Conservation (phyloP, 2,888 invertebrate genomes). For the Lissonota sp. region DNA sequence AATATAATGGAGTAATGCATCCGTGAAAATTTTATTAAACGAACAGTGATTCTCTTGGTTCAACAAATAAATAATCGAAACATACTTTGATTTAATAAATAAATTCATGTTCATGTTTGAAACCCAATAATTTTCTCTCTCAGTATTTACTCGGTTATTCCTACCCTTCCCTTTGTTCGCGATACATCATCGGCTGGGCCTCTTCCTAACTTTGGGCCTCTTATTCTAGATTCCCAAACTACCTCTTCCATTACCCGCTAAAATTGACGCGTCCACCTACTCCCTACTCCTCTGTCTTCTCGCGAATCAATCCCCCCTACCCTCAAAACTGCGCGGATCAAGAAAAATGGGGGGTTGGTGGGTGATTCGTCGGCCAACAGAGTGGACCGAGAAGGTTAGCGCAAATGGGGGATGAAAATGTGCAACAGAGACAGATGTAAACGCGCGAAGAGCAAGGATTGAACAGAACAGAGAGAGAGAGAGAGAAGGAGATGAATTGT, state of each 20-base stretch:
- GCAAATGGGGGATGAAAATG: slow-evolving; percentile 47
- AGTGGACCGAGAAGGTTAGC: slow-evolving; percentile 1
- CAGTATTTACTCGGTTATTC: not conserved
- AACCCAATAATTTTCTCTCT: no score
- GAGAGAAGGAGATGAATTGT: slow-evolving; percentile 38
- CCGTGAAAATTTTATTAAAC: no score
- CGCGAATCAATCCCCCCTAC: slow-evolving; percentile 62
- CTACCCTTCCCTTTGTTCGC: no score
- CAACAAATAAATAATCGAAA: no score
- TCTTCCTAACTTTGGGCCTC: no score
- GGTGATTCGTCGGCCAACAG: slow-evolving; percentile 10
- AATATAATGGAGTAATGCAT: no score
- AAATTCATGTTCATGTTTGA: no score
- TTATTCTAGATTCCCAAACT: not conserved
- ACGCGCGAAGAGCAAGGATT: slow-evolving; percentile 34
- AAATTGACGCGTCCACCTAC: not conserved
- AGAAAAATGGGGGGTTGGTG: slow-evolving; percentile 32
- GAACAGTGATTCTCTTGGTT: no score
- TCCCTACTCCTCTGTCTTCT: slow-evolving; percentile 15
- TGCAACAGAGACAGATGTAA: slow-evolving; percentile 11
- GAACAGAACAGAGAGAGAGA: slow-evolving; percentile 29
- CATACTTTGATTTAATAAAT: no score
- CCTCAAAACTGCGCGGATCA: slow-evolving; percentile 37
- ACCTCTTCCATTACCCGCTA: slow-evolving; percentile 9
- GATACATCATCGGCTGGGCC: no score